phyloP scores from a whole-genome alignment of 2,797 vertebrate genomes.

The Gallirallus australis region DNA sequence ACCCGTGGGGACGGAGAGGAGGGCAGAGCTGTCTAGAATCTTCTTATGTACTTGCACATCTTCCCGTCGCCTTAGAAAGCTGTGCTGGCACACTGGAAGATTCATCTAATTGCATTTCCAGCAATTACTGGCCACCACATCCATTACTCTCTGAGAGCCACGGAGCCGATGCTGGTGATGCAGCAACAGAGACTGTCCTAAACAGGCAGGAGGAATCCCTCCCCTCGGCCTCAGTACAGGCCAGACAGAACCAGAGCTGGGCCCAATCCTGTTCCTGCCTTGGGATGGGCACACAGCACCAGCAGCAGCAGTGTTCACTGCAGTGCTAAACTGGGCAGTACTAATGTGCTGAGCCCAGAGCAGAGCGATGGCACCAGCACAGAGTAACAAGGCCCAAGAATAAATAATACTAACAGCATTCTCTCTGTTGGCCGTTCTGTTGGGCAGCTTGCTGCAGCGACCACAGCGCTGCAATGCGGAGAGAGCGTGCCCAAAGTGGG shows the following conservation, averaged over 20 bases:
- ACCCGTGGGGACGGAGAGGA: not conserved
- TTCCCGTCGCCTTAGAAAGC: not conserved
- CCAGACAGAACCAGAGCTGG: not conserved
- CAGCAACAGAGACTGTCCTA: not conserved
- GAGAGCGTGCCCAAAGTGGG: not conserved
- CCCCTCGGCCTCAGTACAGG: not conserved
- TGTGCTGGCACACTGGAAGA: not conserved
- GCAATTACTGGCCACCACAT: accelerated
- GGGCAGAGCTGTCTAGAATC: not conserved
- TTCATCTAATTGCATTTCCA: not conserved
- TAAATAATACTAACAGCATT: not conserved
- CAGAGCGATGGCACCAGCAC: no score
- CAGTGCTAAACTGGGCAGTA: no score
- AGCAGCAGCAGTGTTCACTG: no score
- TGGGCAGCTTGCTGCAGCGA: accelerated
- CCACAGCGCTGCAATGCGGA: accelerated
- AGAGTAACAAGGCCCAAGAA: not conserved
- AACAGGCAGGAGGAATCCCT: not conserved
- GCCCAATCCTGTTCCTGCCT: not conserved
- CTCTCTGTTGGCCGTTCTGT: not conserved
- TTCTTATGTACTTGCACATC: not conserved
- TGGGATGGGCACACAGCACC: no score
- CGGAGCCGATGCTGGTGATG: not conserved
- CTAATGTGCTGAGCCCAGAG: not conserved
- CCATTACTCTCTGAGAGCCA: accelerated